A percentile compares a stretch with the other conserved stretches of the same genome.
phyloP scores from a whole-genome alignment of 2,113 vertebrate species.

The Mastomys coucha region DNA sequence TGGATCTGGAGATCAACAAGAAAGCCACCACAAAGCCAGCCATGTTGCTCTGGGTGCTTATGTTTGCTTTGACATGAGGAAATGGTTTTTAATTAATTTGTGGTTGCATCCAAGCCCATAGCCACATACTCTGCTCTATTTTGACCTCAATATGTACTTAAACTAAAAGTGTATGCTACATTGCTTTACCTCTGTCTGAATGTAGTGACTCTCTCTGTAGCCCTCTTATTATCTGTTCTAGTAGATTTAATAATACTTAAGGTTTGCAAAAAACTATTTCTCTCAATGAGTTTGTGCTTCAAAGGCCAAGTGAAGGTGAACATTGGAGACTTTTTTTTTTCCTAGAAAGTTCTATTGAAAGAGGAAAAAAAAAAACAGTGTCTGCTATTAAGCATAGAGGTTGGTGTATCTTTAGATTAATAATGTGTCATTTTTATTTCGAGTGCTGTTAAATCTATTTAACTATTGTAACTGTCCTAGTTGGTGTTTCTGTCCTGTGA shows the following conservation, averaged over 20 bases:
- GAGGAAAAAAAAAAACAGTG: neutral
- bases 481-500: neutral
- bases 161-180: slow-evolving; percentile 33
- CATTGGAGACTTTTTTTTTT: neutral
- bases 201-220: neutral
- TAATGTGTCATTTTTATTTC: neutral
- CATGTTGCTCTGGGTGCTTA: neutral
- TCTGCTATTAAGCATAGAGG: neutral
- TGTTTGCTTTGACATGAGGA: neutral
- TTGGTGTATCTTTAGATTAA: neutral
- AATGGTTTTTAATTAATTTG: slow-evolving; percentile 35
- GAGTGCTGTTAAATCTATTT: neutral
- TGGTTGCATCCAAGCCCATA: neutral
- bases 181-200: slow-evolving; percentile 50
- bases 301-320: neutral
- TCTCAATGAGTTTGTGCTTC: neutral
- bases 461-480: neutral
- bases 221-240: neutral
- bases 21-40: neutral
- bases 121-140: neutral
- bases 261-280: slow-evolving; percentile 34
- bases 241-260: slow-evolving; percentile 53
- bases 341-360: neutral
- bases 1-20: slow-evolving; percentile 24
- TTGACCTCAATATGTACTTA: neutral